Evolutionary conservation across 2,797 vertebrate genomes (phyloP), one percentile per base, ranked within the genome.

Genomic region (Artibeus jamaicensis): DNA sequence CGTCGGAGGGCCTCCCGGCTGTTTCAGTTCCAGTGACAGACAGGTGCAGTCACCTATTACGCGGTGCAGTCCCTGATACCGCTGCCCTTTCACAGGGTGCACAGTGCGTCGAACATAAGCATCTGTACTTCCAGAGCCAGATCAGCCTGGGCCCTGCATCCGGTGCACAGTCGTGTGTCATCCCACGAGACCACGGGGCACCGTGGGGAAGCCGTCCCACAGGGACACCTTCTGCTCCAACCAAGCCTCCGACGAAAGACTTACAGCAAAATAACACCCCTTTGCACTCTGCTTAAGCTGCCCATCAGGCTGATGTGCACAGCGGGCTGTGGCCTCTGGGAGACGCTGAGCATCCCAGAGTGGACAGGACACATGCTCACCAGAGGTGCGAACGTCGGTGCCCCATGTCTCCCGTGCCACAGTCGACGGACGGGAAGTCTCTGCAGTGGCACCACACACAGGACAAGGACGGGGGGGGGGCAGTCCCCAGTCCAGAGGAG

Each of bases 41-140:
- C 96, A 95, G 96, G 96, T 96, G 93, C 96, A 83, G 92, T 97
- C 97, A 90, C 97, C 96, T 97, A 93, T 93, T 95, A 88, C 94
- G 95, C n/a, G n/a, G n/a, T n/a, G n/a, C n/a, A n/a, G 94, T 92
- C 95, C 92, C 89, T 90, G 95, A 95, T 96, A 95, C 26, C 76
- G 73, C 73, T 87, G 44, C 94, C 74, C 93, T 95, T 68, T 76
- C n/a, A 94, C 94, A 96, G 89, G 83, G 93, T 9, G 0, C 18
- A 96, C 91, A 83, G 93, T 9, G 0, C 18, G 81, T 89, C 8
- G 3, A 59, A 55, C 92, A 94, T 84, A 67, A 93, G 86, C 71
- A 88, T 81, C 93, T 94, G 57, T 21, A 70, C 46, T 9, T 48
- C 39, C 50, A 11, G 32, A 68, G 70, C 73, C 55, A 57, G 39